These are phyloP conservation scores for Urocitellus parryii DNA, from an alignment of 2,113 vertebrate species.

Conservation along the genomic window DNA sequence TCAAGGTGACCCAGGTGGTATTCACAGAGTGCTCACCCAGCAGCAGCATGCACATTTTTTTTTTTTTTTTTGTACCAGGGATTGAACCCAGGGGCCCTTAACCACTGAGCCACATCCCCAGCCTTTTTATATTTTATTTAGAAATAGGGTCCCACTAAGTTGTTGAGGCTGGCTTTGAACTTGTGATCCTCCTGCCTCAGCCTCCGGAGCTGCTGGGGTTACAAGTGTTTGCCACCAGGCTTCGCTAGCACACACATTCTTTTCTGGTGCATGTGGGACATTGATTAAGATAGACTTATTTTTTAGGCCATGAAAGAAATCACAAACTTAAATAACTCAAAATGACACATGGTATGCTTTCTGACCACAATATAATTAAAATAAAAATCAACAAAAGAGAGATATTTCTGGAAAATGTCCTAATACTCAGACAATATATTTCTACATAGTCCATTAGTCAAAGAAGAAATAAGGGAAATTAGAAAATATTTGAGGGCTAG, in stretches of 20 bases:
- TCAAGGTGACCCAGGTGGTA: fast-evolving
- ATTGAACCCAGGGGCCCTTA: too few species aligned
- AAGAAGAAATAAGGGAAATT: background rate
- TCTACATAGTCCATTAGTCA: too few species aligned
- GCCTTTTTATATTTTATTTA: too few species aligned
- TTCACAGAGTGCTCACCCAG: fast-evolving
- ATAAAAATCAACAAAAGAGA: background rate
- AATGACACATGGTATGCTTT: background rate
- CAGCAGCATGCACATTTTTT: background rate
- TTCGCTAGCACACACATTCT: background rate
- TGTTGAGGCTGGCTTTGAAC: too few species aligned
- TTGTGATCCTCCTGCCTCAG: too few species aligned
- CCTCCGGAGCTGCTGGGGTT: too few species aligned
- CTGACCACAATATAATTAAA: background rate
- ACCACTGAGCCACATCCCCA: too few species aligned
- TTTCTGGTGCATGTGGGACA: background rate
- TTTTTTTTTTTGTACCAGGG: background rate
- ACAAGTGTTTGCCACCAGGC: too few species aligned
- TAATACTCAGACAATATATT: background rate
- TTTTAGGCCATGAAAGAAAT: too few species aligned
- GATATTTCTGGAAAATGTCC: background rate
- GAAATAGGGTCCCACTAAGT: too few species aligned
- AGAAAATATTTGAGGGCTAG: background rate
- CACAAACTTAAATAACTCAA: background rate
- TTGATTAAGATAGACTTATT: too few species aligned